phyloP scores from a whole-genome alignment of 2,888 invertebrate species.

The Drosophila conformis region DNA sequence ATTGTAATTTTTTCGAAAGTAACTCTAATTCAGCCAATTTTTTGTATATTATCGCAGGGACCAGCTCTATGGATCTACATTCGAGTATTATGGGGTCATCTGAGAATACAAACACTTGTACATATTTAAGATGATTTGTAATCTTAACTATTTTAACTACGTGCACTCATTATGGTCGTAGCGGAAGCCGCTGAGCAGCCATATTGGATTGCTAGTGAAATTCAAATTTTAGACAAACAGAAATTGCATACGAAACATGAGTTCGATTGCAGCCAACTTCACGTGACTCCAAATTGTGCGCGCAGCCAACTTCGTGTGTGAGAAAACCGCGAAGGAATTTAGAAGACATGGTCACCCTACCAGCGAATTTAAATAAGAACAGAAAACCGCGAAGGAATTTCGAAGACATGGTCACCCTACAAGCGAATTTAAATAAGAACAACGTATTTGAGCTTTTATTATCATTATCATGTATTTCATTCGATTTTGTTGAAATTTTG shows the following conservation, averaged over 20 bases:
- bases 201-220: neutral
- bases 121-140: neutral
- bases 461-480: slow-evolving; percentile 50
- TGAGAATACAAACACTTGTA: neutral
- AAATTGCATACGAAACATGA: neutral
- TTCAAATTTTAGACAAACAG: neutral
- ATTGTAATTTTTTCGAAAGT: neutral
- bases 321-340: neutral
- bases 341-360: neutral
- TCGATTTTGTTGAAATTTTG: slow-evolving; percentile 56
- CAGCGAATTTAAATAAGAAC: neutral
- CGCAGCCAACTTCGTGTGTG: slow-evolving; percentile 6
- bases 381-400: neutral
- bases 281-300: neutral
- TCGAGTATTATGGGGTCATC: neutral
- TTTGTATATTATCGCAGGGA: neutral
- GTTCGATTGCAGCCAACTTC: slow-evolving; percentile 9
- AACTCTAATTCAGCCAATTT: neutral
- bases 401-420: neutral
- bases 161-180: neutral
- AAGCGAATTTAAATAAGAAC: neutral
- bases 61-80: neutral
- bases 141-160: neutral
- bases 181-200: neutral
- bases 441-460: slow-evolving; percentile 20